These are phyloP conservation scores for Tiliqua scincoides DNA, from an alignment of 2,113 vertebrate genomes.

Conservation along the genomic window DNA sequence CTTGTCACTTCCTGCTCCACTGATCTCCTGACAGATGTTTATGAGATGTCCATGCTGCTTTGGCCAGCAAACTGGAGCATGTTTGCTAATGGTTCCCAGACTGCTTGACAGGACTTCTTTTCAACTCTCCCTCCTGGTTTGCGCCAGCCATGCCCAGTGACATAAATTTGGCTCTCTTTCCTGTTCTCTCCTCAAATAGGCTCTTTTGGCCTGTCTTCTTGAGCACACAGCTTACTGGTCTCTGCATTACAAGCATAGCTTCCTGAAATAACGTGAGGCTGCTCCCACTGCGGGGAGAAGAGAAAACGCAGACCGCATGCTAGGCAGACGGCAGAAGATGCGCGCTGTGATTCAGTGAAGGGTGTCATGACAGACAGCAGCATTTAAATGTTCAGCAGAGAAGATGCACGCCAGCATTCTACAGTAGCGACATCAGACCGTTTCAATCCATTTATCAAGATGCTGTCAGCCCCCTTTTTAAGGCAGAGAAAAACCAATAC, in stretches of 20 bases:
- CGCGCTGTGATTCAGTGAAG: conserved; percentile 23
- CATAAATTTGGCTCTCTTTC: fast-evolving
- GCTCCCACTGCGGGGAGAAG: fast-evolving
- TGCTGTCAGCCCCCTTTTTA: background rate
- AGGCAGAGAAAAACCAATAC: background rate
- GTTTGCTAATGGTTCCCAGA: fast-evolving
- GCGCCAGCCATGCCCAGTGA: background rate
- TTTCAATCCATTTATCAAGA: background rate
- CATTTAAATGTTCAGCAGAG: conserved; percentile 1
- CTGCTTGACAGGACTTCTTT: background rate
- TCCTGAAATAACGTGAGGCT: background rate
- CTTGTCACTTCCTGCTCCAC: background rate
- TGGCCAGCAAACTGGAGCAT: background rate
- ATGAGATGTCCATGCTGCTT: background rate
- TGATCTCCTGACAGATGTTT: no score
- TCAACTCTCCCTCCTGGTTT: background rate
- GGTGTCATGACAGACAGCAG: conserved; percentile 8
- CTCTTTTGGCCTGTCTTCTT: background rate
- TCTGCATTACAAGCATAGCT: background rate
- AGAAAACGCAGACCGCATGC: conserved; percentile 1
- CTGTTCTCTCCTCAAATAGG: background rate
- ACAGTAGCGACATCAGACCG: background rate
- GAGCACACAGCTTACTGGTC: background rate
- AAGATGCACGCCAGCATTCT: background rate
- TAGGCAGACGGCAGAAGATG: background rate